phyloP scores from a whole-genome alignment of 2,797 vertebrate genomes.

The Halcyon leucocephala region DNA sequence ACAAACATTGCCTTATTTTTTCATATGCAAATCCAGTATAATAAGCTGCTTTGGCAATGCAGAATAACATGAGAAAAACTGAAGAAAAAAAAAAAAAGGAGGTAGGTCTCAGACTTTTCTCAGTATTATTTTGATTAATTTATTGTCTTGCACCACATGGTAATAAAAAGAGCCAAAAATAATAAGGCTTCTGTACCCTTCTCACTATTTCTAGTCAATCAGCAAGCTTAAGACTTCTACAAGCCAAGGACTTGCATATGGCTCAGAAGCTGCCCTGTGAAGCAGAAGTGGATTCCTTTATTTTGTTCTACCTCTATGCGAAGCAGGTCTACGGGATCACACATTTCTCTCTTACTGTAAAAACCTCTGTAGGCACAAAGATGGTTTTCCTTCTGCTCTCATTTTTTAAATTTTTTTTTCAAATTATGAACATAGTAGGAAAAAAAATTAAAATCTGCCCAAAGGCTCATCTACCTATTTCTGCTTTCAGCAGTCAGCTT shows the following conservation, averaged over 20 bases:
- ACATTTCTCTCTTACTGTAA: no score
- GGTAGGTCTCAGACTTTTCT: background rate
- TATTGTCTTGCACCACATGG: background rate
- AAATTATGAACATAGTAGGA: background rate
- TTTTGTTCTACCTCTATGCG: background rate
- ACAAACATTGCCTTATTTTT: background rate
- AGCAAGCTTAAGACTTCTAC: background rate
- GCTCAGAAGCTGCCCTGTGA: background rate
- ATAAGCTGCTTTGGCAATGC: background rate
- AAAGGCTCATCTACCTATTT: background rate
- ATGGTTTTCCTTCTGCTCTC: no score
- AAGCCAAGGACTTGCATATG: background rate
- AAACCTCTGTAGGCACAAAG: background rate
- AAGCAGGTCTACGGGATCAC: background rate
- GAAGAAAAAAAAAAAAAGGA: background rate
- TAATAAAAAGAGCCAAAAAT: background rate
- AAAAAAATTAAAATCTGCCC: background rate
- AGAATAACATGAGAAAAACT: conserved; percentile 14
- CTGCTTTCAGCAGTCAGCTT: background rate
- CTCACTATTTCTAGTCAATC: background rate
- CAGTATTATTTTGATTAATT: conserved; percentile 31
- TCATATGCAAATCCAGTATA: background rate
- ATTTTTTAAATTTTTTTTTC: background rate
- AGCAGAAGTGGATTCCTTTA: background rate
- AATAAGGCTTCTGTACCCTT: background rate